phyloP scores from a whole-genome alignment of 2,888 invertebrate species.

The Cloeon dipterum region DNA sequence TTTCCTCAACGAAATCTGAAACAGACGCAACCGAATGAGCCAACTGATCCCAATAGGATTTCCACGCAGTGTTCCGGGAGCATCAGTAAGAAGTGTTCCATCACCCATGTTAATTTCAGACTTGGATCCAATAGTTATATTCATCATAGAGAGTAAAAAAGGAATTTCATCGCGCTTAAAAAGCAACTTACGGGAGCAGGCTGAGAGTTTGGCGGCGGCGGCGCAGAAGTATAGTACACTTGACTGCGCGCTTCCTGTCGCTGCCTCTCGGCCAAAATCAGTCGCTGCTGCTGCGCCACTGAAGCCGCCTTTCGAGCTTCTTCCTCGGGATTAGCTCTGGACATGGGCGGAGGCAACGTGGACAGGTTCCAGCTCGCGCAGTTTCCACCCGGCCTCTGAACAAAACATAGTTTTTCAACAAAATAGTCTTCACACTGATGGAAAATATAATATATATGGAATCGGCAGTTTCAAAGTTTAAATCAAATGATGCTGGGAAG shows the following conservation, averaged over 20 bases:
- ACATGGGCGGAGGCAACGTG: constrained; percentile 13
- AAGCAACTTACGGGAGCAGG: background rate
- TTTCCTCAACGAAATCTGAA: background rate
- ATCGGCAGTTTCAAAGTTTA: too few species aligned
- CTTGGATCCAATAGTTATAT: too few species aligned
- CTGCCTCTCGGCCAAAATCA: constrained; percentile 4
- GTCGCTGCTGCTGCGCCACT: constrained; percentile 5
- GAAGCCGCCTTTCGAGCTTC: constrained; percentile 6
- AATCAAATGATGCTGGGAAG: too few species aligned
- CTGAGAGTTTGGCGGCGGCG: constrained; percentile 2
- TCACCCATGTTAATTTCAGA: background rate
- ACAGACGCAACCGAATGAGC: background rate
- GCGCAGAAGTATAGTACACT: constrained; percentile 9
- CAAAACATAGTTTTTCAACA: too few species aligned
- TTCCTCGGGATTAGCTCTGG: constrained; percentile 3
- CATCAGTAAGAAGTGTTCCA: background rate
- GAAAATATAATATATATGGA: too few species aligned
- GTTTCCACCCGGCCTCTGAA: constrained; percentile 6
- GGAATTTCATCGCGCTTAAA: too few species aligned
- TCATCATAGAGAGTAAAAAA: too few species aligned
- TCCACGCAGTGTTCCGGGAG: too few species aligned
- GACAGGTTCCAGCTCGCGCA: constrained; percentile 16
- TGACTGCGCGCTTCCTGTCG: constrained; percentile 18
- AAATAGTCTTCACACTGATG: too few species aligned
- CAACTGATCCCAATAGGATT: background rate